Percentiles rank a stretch among this genome's conserved stretches.
Conservation (phyloP, 2,888 invertebrate genomes). For the Drosophila peninsularis region DNA sequence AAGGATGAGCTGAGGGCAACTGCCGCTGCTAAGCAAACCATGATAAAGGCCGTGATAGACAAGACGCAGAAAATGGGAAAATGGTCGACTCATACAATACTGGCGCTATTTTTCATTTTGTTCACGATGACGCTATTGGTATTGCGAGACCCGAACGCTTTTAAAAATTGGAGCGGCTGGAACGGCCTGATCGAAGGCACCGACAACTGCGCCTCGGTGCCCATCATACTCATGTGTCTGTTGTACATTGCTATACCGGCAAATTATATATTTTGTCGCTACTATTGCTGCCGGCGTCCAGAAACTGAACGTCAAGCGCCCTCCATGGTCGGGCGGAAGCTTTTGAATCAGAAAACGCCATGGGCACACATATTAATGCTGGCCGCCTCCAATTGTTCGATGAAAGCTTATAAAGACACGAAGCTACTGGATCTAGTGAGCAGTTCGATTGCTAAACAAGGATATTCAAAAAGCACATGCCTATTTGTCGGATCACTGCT, state of each 20-base stretch:
- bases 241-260: slow-evolving; percentile 46
- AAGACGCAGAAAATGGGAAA: slow-evolving; percentile 38
- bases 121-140: not conserved
- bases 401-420: slow-evolving; percentile 13
- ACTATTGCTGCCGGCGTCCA: slow-evolving; percentile 55
- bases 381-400: slow-evolving; percentile 16
- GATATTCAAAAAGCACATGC: rapidly evolving
- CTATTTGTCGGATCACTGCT: not conserved
- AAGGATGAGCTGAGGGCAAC: slow-evolving; percentile 6
- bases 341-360: slow-evolving; percentile 24
- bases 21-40: not conserved
- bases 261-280: slow-evolving; percentile 54
- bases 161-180: slow-evolving; percentile 12
- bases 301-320: slow-evolving; percentile 18
- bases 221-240: slow-evolving; percentile 10
- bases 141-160: slow-evolving; percentile 16
- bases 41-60: slow-evolving; percentile 9
- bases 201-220: slow-evolving; percentile 25
- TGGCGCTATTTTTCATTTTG: slow-evolving; percentile 3
- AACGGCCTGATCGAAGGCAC: not conserved
- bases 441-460: not conserved
- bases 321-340: slow-evolving; percentile 56
- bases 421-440: slow-evolving; percentile 10
- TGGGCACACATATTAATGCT: slow-evolving; percentile 63
- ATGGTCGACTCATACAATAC: slow-evolving; percentile 17